Evolutionary conservation across 1,140 invertebrate genomes (phyloP).

Genomic region (Drosophila orena): DNA sequence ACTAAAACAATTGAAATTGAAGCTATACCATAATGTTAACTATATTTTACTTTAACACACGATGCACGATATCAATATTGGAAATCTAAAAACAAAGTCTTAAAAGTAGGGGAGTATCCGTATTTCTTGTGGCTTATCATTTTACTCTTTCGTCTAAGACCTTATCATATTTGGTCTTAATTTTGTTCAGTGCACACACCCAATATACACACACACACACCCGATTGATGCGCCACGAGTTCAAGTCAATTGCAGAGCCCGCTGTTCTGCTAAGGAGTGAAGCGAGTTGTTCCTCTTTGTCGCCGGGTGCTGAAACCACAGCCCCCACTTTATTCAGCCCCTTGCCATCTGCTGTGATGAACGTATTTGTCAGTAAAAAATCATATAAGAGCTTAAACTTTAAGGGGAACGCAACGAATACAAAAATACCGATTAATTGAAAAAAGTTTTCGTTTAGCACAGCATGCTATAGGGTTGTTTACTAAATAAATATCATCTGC

Average conservation of each 20-base stretch:
- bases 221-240: constrained; percentile 76
- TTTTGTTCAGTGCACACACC: constrained; percentile 20
- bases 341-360: constrained; percentile 45
- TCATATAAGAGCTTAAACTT: constrained; percentile 11
- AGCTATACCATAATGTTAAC: too few relatives aligned
- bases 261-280: constrained; percentile 45
- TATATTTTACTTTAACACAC: too few relatives aligned
- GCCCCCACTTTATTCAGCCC: constrained; percentile 35
- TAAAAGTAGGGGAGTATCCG: too few relatives aligned
- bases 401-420: not conserved
- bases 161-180: too few relatives aligned
- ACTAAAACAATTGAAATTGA: not conserved
- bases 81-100: too few relatives aligned
- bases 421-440: constrained; percentile 8
- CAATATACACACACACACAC: constrained; percentile 27
- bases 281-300: constrained; percentile 24
- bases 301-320: constrained; percentile 55
- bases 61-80: too few relatives aligned
- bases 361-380: constrained; percentile 63
- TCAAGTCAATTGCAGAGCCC: constrained; percentile 74
- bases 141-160: too few relatives aligned
- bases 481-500: too few relatives aligned
- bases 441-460: too few relatives aligned
- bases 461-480: too few relatives aligned
- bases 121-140: too few relatives aligned